These are phyloP conservation scores for Pantherophis alleghaniensis DNA, from an alignment of 2,797 vertebrate genomes.

Conservation along the genomic window DNA sequence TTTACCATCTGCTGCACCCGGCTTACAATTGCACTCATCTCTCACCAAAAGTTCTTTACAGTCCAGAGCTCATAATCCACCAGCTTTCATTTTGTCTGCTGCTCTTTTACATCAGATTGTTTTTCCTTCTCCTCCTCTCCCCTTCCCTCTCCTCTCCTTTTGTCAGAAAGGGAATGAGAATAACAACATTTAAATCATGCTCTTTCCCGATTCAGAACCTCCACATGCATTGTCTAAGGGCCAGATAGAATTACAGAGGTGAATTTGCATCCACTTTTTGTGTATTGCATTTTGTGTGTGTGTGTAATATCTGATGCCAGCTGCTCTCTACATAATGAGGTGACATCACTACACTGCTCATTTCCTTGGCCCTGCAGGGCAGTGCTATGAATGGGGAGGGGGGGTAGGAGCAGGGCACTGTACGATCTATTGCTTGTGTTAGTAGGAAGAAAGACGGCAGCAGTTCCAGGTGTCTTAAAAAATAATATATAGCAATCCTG, in stretches of 20 bases:
- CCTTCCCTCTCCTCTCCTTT: neutral
- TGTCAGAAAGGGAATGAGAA: neutral
- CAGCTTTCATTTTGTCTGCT: neutral
- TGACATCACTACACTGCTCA: neutral
- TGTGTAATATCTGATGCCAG: neutral
- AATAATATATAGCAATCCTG: neutral
- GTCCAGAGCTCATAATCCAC: neutral
- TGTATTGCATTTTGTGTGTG: neutral
- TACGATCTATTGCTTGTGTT: neutral
- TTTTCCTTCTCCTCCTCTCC: neutral
- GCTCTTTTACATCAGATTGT: neutral
- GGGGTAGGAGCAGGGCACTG: neutral
- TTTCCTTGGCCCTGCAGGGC: neutral
- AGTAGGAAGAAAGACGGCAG: neutral
- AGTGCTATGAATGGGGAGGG: neutral
- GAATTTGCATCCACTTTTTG: neutral
- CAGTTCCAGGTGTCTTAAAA: neutral
- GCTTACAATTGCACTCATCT: neutral
- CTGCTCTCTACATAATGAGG: neutral
- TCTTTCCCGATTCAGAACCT: neutral
- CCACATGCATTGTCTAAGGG: too few relatives aligned
- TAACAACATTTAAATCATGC: neutral
- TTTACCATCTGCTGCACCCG: neutral
- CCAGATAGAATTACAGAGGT: neutral
- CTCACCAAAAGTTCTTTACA: neutral